phyloP scores from a whole-genome alignment of 2,888 invertebrate species.

The Drosophila lacicola region DNA sequence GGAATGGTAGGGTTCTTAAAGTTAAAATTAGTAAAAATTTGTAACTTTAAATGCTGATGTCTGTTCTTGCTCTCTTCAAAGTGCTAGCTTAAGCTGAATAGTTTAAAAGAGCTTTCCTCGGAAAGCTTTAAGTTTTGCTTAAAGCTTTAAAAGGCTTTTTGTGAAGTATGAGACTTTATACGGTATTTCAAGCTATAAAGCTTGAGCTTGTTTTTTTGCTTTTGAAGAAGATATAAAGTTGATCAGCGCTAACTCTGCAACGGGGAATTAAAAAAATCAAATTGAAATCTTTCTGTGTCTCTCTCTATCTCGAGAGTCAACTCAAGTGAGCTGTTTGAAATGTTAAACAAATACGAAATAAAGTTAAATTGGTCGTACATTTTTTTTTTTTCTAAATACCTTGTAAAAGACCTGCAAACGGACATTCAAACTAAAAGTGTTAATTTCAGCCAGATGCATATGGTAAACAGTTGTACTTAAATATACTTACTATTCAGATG shows the following conservation, averaged over 20 bases:
- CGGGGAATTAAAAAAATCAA: not conserved
- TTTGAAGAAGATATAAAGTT: no score
- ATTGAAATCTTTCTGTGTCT: not conserved
- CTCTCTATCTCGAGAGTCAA: not conserved
- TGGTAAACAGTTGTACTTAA: not conserved
- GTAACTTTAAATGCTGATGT: no score
- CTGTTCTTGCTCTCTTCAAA: no score
- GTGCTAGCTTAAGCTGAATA: no score
- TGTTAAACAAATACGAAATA: not conserved
- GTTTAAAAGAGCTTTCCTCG: no score
- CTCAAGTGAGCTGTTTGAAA: slow-evolving; percentile 1
- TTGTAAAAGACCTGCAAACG: not conserved
- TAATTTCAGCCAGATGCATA: not conserved
- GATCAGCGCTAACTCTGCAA: not conserved
- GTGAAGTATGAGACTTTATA: no score
- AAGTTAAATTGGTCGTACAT: not conserved
- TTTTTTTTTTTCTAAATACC: not conserved
- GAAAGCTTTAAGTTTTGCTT: no score
- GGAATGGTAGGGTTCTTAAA: no score
- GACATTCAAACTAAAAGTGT: not conserved
- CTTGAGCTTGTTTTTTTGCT: no score
- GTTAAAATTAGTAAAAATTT: no score
- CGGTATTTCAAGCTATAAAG: no score
- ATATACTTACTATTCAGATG: not conserved
- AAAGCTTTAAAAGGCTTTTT: not conserved